phyloP scores from a whole-genome alignment of 1,140 invertebrate species.

The Coenobita brevimanus region DNA sequence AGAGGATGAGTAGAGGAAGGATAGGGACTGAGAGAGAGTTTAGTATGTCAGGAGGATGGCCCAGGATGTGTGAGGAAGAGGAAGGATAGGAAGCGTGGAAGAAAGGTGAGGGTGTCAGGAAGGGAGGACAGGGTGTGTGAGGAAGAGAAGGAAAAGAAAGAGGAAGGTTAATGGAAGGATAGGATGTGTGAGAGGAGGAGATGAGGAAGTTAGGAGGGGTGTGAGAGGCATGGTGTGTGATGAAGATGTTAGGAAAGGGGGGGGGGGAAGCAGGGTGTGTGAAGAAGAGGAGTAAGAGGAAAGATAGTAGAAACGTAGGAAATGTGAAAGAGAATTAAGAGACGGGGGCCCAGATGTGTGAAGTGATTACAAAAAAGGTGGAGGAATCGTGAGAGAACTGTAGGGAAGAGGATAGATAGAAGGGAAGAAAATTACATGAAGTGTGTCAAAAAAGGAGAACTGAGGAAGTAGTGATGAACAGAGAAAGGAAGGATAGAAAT shows the following conservation, averaged over 20 bases:
- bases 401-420: background rate
- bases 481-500: background rate
- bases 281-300: background rate
- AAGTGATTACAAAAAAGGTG: background rate
- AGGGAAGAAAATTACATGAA: background rate
- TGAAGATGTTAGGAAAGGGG: background rate
- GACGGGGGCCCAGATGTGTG: background rate
- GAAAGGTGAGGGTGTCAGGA: background rate
- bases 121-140: background rate
- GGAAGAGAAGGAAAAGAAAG: background rate
- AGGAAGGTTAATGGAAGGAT: slow-evolving; percentile 4
- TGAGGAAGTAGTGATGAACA: background rate
- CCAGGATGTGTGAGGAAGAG: background rate
- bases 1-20: slow-evolving; percentile 18
- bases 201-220: background rate
- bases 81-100: background rate
- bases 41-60: no score
- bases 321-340: background rate
- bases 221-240: background rate
- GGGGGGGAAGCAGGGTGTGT: background rate
- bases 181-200: background rate
- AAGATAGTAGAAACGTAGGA: background rate
- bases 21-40: background rate
- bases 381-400: background rate
- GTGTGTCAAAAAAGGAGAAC: background rate